Base-by-base conservation (phyloP, 2,888 invertebrate species). In the Ectobius pallidus region DNA sequence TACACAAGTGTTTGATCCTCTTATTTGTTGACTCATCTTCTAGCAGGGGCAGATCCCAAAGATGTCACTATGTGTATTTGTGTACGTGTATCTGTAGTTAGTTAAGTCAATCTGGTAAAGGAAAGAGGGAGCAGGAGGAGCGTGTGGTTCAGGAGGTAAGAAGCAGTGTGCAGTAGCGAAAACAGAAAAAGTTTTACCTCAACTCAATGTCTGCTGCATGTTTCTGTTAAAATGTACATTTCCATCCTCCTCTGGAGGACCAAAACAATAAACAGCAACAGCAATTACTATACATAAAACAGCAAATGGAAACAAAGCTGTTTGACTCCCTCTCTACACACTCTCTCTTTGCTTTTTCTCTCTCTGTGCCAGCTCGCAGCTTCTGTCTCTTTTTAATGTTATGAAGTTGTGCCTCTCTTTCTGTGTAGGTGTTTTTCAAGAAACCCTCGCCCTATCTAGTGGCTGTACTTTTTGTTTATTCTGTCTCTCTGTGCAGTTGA, bases 341-440 rank as follows among this genome's bases (percentile, higher is more conserved):
- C 27, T 69, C 68, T 69, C 22, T 69, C 42, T 67, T 58, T 52
- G 32, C 55, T 69, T 61, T 72, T 61, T 46, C 62, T 74, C 61
- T 74, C 70, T 74, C 68, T 74, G 62, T 73, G 67, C 70, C 69
- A 52, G 71, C 73, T 70, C 65, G 46, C 65, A 65, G 73, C 73
- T 73, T 74, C 32, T 71, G 44, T 67, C 68, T 68, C 46, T 70
- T 44, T 22, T 70, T 18, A 39, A 63, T 34, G 46, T 22, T 72
- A 16, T 22, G 18, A 34, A 11, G 61, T 27, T 71, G 62, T 71
- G 69, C 69, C 49, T 52, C 46, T 69, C 27, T 72, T 68, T 72
- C 72, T 72, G 61, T 72, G 73, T 73, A 73, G 73, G 73, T 73
- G 71, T 72, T 61, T 52, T 55, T 22, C 63, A 67, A 44, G 18